Evolutionary conservation across 2,113 vertebrate genomes (phyloP).

Genomic region (Tetrax tetrax): DNA sequence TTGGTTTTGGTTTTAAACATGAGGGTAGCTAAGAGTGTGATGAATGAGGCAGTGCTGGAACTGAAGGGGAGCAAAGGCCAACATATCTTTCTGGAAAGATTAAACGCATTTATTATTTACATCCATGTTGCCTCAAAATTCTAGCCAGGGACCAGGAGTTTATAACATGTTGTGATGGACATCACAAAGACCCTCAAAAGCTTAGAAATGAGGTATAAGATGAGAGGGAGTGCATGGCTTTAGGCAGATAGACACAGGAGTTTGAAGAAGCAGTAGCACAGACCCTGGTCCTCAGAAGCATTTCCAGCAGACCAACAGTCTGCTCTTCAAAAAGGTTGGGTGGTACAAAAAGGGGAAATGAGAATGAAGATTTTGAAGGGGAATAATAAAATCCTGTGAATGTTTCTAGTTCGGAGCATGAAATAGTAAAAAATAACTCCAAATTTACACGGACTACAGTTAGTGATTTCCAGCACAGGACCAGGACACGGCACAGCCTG

Average conservation of each 20-base stretch:
- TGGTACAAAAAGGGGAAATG: not conserved
- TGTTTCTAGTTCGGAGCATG: not conserved
- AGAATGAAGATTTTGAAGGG: not conserved
- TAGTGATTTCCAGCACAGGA: not conserved
- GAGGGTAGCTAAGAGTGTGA: not conserved
- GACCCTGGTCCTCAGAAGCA: not conserved
- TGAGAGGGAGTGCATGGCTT: not conserved
- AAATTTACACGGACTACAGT: accelerated
- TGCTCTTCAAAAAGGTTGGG: not conserved
- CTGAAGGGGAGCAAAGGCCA: not conserved
- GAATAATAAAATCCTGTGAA: not conserved
- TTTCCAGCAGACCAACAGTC: not conserved
- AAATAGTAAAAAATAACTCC: not conserved
- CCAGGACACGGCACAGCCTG: not conserved
- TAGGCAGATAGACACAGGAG: not conserved
- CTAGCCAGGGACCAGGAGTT: not conserved
- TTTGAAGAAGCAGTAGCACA: not conserved
- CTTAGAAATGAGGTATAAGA: not conserved
- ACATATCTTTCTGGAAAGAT: not conserved
- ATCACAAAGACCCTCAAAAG: not conserved
- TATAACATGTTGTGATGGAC: not conserved
- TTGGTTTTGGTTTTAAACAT: not conserved
- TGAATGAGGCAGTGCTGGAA: not conserved
- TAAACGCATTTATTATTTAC: not conserved
- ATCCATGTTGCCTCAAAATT: not conserved